Conservation (phyloP, 1,140 invertebrate species). For the Frieseomelitta varia region DNA sequence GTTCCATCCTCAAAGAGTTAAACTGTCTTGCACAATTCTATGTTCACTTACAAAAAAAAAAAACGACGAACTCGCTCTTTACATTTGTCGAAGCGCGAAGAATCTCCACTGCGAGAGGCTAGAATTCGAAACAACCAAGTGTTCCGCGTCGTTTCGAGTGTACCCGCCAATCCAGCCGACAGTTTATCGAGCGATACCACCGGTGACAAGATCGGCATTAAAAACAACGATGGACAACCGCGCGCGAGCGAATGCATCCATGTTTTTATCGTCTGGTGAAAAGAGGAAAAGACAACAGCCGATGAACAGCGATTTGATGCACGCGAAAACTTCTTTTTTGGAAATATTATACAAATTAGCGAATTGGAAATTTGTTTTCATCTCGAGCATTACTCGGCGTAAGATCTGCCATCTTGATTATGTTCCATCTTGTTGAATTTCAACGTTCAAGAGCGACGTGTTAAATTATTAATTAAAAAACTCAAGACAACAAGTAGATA, state of each 20-base stretch:
- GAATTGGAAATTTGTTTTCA: not conserved
- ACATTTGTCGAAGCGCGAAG: not conserved
- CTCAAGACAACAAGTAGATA: no score
- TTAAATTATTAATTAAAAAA: not conserved
- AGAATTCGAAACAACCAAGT: conserved; percentile 2
- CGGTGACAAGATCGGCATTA: conserved; percentile 5
- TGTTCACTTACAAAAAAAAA: not conserved
- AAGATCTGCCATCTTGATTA: not conserved
- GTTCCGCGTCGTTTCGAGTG: conserved; percentile 12
- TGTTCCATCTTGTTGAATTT: not conserved
- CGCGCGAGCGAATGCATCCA: not conserved
- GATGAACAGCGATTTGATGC: conserved; percentile 4
- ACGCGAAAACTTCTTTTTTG: not conserved
- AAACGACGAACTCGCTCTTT: no score
- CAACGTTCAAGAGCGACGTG: not conserved
- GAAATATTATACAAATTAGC: conserved; percentile 2
- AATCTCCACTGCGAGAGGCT: no score
- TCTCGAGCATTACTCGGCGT: not conserved
- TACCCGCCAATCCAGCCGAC: not conserved
- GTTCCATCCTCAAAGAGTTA: not conserved
- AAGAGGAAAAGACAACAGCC: not conserved
- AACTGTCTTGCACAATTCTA: not conserved
- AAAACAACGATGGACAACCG: conserved; percentile 16
- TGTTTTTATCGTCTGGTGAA: not conserved
- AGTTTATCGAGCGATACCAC: not conserved